A percentile compares a stretch with the other conserved stretches of the same genome.
phyloP scores from a whole-genome alignment of 2,888 invertebrate species.

The Neoitamus cyanurus region DNA sequence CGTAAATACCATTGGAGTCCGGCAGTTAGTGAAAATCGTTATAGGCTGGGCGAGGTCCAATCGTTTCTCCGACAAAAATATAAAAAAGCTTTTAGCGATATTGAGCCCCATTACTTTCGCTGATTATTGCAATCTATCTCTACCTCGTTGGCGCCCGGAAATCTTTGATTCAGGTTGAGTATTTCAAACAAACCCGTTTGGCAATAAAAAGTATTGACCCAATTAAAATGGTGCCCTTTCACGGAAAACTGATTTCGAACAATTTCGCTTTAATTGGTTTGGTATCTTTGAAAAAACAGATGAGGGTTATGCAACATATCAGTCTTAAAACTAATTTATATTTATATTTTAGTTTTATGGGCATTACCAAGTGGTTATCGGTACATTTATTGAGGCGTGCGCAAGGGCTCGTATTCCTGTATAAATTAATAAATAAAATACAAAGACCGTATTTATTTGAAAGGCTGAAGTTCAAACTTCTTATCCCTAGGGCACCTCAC shows the following conservation, averaged over 20 bases:
- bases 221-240: not conserved
- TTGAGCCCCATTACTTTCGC: not conserved
- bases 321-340: too few relatives aligned
- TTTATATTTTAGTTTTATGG: too few relatives aligned
- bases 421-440: too few relatives aligned
- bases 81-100: conserved; percentile 12
- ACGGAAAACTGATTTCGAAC: not conserved
- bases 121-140: conserved; percentile 13
- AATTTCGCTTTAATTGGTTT: not conserved
- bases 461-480: too few relatives aligned
- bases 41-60: not conserved
- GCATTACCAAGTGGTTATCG: too few relatives aligned
- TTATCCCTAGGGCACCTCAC: too few relatives aligned
- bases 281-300: too few relatives aligned
- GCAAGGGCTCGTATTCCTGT: too few relatives aligned
- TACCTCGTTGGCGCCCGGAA: not conserved
- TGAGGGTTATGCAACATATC: too few relatives aligned
- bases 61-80: not conserved
- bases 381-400: too few relatives aligned
- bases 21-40: not conserved
- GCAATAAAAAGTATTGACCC: not conserved
- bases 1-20: not conserved
- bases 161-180: not conserved
- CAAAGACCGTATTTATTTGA: too few relatives aligned
- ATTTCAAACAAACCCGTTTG: not conserved